These are phyloP conservation scores for Tiphia femorata DNA, from an alignment of 2,888 invertebrate genomes.

Conservation along the genomic window DNA sequence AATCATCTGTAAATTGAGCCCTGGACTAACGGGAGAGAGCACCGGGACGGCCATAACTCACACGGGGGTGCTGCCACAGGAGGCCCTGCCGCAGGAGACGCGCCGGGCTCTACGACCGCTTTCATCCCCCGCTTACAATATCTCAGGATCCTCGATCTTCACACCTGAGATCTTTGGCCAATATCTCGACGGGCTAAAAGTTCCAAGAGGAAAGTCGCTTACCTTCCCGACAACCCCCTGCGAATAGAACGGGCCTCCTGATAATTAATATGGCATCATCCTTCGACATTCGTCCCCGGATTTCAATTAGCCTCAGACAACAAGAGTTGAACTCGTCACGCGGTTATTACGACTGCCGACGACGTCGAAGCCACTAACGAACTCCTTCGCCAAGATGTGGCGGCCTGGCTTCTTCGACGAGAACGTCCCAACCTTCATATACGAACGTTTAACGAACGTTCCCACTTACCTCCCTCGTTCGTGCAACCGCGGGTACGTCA, in stretches of 20 bases:
- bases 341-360: conserved; percentile 26
- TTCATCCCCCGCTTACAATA: neutral
- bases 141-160: no score
- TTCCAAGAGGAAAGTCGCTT: no score
- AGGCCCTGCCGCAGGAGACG: neutral
- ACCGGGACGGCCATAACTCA: conserved; percentile 71
- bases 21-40: conserved; percentile 68
- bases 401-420: conserved; percentile 8
- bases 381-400: conserved; percentile 12
- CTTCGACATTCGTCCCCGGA: conserved; percentile 12
- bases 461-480: conserved; percentile 26
- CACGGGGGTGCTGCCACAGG: conserved; percentile 58
- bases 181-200: no score
- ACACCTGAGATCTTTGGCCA: no score
- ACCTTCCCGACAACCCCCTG: no score
- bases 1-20: conserved; percentile 75
- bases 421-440: conserved; percentile 6
- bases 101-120: neutral
- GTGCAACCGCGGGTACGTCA: conserved; percentile 37
- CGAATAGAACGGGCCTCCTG: no score
- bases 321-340: conserved; percentile 19
- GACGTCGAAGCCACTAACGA: conserved; percentile 10
- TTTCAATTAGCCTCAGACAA: conserved; percentile 31
- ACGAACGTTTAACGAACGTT: conserved; percentile 21
- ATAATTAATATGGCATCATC: no score